A percentile compares a stretch with the other conserved stretches of the same genome.
These are phyloP conservation scores for Laupala kohalensis DNA, from an alignment of 1,140 invertebrate genomes.

Conservation along the genomic window DNA sequence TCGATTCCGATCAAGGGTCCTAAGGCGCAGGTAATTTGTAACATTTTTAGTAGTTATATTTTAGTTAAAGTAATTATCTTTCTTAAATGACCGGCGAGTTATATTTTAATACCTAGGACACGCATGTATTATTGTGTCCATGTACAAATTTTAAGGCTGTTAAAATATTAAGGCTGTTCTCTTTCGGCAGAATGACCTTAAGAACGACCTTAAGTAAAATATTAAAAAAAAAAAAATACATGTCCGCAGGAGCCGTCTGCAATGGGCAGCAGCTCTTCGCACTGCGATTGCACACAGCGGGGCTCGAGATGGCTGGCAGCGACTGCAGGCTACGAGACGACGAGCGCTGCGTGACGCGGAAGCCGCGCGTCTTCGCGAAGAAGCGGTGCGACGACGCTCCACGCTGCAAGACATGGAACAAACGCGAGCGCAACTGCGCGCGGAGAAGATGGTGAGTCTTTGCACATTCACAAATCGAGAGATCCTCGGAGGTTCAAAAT, in stretches of 20 bases:
- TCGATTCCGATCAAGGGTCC: no score
- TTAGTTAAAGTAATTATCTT: no score
- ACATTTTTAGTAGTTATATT: no score
- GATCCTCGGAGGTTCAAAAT: no score
- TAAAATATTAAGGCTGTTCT: no score
- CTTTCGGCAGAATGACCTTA: background rate
- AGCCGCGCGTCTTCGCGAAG: constrained; percentile 16
- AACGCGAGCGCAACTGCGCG: constrained; percentile 39
- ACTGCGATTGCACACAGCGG: constrained; percentile 52
- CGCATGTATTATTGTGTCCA: background rate
- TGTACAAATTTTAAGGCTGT: background rate
- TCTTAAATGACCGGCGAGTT: no score
- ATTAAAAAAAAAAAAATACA: background rate
- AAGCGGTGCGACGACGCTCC: constrained; percentile 2
- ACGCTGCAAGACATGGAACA: constrained; percentile 12
- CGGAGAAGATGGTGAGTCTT: constrained; percentile 32
- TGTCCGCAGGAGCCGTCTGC: constrained; percentile 40
- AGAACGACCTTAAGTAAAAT: background rate
- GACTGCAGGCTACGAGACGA: constrained; percentile 36
- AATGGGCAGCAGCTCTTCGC: constrained; percentile 56
- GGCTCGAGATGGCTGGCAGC: constrained; percentile 46
- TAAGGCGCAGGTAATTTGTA: no score
- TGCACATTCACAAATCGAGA: no score
- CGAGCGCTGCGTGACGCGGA: constrained; percentile 43
- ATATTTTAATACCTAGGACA: no score